Evolutionary conservation across 2,888 invertebrate genomes (phyloP).

Genomic region (Drosophila phalerata): DNA sequence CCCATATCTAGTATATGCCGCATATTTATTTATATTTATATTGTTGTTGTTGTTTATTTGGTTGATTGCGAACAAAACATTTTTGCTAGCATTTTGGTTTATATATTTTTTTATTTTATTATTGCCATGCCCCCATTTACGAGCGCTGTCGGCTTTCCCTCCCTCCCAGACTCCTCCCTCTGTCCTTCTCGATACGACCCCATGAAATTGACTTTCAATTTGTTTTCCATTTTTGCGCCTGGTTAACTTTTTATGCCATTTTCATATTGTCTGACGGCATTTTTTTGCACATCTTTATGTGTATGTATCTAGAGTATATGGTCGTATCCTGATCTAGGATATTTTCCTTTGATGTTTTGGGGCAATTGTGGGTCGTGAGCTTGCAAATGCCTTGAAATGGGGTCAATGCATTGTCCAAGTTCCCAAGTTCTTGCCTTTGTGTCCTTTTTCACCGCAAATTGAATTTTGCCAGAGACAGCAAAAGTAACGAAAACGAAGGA

Average conservation of each 20-base stretch:
- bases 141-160: slow-evolving; percentile 1
- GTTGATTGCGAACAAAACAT: slow-evolving; percentile 36
- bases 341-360: slow-evolving; percentile 42
- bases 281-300: slow-evolving; percentile 22
- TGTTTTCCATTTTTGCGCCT: slow-evolving; percentile 65
- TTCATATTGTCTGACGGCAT: slow-evolving; percentile 45
- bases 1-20: slow-evolving; percentile 10
- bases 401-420: slow-evolving; percentile 48
- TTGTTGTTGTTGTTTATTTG: slow-evolving; percentile 18
- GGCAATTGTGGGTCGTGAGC: slow-evolving; percentile 12
- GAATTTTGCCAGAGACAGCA: slow-evolving; percentile 35
- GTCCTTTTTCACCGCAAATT: slow-evolving; percentile 24
- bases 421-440: slow-evolving; percentile 33
- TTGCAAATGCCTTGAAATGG: slow-evolving; percentile 35
- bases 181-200: slow-evolving; percentile 7
- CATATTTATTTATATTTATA: slow-evolving; percentile 26
- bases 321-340: background rate
- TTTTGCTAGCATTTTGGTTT: slow-evolving; percentile 25
- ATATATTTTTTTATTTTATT: slow-evolving; percentile 26
- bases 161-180: background rate
- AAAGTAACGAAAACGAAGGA: slow-evolving; percentile 10
- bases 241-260: slow-evolving; percentile 62
- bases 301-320: slow-evolving; percentile 6
- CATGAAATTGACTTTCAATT: slow-evolving; percentile 76
- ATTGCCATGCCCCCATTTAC: slow-evolving; percentile 40